Conservation (phyloP, 2,888 invertebrate species). For the Laspeyria flexula region DNA sequence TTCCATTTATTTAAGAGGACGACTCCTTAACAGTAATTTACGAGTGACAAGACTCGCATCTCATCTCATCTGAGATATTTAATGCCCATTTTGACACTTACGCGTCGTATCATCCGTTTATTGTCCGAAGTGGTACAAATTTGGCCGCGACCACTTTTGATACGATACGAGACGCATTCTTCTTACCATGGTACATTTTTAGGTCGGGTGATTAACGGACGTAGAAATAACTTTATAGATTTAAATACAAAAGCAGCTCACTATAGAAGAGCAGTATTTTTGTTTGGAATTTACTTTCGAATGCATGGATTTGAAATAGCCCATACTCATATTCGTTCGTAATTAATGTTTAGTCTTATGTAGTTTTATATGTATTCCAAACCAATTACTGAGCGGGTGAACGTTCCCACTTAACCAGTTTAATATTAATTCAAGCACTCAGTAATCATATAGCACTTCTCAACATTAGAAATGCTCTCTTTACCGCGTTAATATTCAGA, state of each 20-base stretch:
- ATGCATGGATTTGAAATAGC: constrained; percentile 4
- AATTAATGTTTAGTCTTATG: constrained; percentile 5
- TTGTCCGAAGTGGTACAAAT: constrained; percentile 68
- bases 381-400: constrained; percentile 33
- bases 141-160: constrained; percentile 68
- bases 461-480: constrained; percentile 64
- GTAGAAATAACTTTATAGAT: constrained; percentile 59
- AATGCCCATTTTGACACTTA: constrained; percentile 82
- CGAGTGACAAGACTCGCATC: constrained; percentile 77
- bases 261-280: constrained; percentile 25
- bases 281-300: constrained; percentile 19
- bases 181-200: constrained; percentile 58
- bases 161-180: constrained; percentile 62
- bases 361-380: constrained; percentile 27
- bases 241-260: constrained; percentile 28
- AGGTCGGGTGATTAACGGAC: constrained; percentile 57
- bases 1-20: constrained; percentile 77
- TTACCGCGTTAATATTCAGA: constrained; percentile 73
- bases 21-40: constrained; percentile 81
- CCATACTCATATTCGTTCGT: no score
- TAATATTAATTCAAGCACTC: constrained; percentile 52
- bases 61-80: constrained; percentile 75
- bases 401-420: constrained; percentile 43
- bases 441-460: constrained; percentile 54
- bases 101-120: constrained; percentile 70